These are phyloP conservation scores for Mythimna ferrago DNA, from an alignment of 2,888 invertebrate species.

Conservation along the genomic window DNA sequence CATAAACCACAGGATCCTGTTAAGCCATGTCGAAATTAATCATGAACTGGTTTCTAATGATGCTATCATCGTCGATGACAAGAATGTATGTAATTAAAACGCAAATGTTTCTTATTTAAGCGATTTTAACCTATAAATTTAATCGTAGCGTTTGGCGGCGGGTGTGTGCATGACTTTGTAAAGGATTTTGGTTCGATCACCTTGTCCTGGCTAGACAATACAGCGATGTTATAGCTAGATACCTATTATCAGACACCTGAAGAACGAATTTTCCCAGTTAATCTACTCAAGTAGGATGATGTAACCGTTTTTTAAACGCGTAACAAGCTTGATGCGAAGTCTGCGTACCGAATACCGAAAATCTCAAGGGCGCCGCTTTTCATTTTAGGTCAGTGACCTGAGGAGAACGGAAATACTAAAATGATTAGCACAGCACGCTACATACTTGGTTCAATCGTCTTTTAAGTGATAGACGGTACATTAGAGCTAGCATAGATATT, in stretches of 20 bases:
- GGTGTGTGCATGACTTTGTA: conserved; percentile 14
- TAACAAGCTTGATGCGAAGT: conserved; percentile 26
- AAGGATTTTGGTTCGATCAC: conserved; percentile 27
- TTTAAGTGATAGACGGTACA: conserved; percentile 7
- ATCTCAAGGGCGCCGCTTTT: conserved; percentile 54
- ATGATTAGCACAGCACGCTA: conserved; percentile 23
- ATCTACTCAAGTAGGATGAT: conserved; percentile 55
- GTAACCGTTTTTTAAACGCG: conserved; percentile 46
- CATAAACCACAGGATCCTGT: conserved; percentile 37
- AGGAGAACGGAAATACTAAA: conserved; percentile 44
- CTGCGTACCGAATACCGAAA: conserved; percentile 30
- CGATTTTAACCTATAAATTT: not conserved
- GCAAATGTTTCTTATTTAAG: not conserved
- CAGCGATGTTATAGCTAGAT: not conserved
- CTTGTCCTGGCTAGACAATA: conserved; percentile 16
- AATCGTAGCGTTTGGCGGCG: not conserved
- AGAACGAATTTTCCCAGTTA: conserved; percentile 28
- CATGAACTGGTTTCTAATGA: not conserved
- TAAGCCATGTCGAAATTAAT: conserved; percentile 5
- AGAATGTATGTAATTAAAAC: conserved; percentile 10
- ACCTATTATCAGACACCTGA: conserved; percentile 15
- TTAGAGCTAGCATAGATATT: not conserved
- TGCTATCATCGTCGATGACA: conserved; percentile 18
- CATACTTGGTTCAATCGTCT: conserved; percentile 35
- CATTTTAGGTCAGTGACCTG: conserved; percentile 35